Evolutionary conservation across 2,888 invertebrate genomes (phyloP).

Genomic region (Campoplex nolae): DNA sequence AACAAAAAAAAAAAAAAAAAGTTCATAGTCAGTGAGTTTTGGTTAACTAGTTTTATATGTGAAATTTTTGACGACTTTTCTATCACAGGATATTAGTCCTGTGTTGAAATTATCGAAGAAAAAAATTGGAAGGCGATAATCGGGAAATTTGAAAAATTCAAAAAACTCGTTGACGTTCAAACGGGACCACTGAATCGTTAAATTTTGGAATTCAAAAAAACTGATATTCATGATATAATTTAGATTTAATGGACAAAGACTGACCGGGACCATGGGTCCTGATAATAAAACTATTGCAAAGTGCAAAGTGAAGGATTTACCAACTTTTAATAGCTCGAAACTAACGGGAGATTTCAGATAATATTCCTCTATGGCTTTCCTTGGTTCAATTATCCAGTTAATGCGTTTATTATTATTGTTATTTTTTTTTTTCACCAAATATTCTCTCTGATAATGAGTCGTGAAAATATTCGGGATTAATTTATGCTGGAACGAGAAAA

Average conservation of each 20-base stretch:
- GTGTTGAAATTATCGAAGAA: not conserved
- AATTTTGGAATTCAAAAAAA: constrained; percentile 6
- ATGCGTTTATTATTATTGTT: not conserved
- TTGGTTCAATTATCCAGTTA: not conserved
- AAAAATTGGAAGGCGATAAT: not conserved
- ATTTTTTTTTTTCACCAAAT: not conserved
- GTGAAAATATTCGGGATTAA: not conserved
- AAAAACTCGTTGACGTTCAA: not conserved
- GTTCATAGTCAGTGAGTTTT: not conserved
- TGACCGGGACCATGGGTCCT: constrained; percentile 51
- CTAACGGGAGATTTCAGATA: not conserved
- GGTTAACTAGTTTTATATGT: not conserved
- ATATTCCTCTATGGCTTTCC: not conserved
- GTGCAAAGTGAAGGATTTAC: constrained; percentile 17
- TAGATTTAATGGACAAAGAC: constrained; percentile 63
- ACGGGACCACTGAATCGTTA: not conserved
- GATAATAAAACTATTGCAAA: constrained; percentile 48
- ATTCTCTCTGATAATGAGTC: not conserved
- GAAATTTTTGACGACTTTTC: not conserved
- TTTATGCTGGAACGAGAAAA: not conserved
- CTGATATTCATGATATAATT: constrained; percentile 27
- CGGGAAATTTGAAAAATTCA: not conserved
- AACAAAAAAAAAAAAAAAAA: not conserved
- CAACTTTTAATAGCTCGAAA: constrained; percentile 24
- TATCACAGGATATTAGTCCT: not conserved